These are phyloP conservation scores for Sminthurinus signatus DNA, from an alignment of 1,140 invertebrate species.

Conservation along the genomic window DNA sequence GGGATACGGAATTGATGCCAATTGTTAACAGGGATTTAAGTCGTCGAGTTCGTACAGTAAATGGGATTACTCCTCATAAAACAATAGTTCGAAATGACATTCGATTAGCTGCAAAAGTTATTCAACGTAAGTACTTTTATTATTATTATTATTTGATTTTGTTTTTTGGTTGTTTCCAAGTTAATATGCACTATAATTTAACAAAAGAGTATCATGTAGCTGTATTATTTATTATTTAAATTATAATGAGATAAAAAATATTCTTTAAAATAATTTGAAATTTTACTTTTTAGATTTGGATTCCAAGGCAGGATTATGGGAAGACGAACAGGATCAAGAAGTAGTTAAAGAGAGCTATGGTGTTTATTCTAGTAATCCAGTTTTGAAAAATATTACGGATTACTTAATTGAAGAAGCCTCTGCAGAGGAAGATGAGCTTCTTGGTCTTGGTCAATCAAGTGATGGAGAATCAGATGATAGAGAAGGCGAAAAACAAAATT, in stretches of 20 bases:
- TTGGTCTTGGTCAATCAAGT: constrained; percentile 57
- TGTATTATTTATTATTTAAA: too few relatives aligned
- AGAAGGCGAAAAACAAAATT: constrained; percentile 52
- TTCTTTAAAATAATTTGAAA: too few relatives aligned
- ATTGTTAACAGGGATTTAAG: constrained; percentile 91
- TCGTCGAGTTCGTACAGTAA: constrained; percentile 83
- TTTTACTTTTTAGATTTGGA: too few relatives aligned
- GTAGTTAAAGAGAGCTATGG: constrained; percentile 57
- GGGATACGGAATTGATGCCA: constrained; percentile 87
- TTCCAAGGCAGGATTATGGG: constrained; percentile 73
- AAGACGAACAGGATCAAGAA: constrained; percentile 49
- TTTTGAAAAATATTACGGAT: constrained; percentile 95
- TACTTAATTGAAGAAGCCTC: constrained; percentile 97
- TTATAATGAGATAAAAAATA: too few relatives aligned
- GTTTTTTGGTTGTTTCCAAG: too few relatives aligned
- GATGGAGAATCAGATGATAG: constrained; percentile 46
- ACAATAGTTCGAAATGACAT: constrained; percentile 86
- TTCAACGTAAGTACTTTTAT: too few relatives aligned
- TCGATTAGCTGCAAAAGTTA: constrained; percentile 88
- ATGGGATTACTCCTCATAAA: constrained; percentile 86
- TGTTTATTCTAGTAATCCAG: constrained; percentile 84
- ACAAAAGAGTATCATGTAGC: too few relatives aligned
- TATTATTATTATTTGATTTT: too few relatives aligned
- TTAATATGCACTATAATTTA: too few relatives aligned
- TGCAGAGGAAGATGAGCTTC: constrained; percentile 93